Evolutionary conservation across 2,113 vertebrate genomes (phyloP).

Genomic region (Centropus bengalensis): DNA sequence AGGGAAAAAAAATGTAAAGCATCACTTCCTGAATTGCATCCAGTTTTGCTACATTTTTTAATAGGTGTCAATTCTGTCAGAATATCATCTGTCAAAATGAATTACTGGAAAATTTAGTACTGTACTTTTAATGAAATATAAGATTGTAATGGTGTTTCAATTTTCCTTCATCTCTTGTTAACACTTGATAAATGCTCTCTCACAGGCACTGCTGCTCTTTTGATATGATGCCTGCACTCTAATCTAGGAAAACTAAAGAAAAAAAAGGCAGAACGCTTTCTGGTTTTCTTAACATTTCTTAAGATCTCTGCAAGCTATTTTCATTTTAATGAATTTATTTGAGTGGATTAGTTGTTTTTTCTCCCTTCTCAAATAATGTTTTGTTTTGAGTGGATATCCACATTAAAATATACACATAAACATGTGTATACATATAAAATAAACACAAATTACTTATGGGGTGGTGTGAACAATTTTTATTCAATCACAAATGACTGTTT

Average conservation of each 20-base stretch:
- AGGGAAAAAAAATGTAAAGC: neutral
- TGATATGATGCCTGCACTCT: neutral
- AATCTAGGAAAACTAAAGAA: neutral
- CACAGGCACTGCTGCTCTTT: neutral
- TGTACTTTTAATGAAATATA: conserved; percentile 24
- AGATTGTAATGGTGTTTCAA: conserved; percentile 25
- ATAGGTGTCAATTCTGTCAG: conserved; percentile 12
- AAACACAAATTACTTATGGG: neutral
- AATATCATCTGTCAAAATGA: conserved; percentile 50
- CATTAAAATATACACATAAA: neutral
- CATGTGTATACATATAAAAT: neutral
- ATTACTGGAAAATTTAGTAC: conserved; percentile 32
- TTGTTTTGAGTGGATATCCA: neutral
- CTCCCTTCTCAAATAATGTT: neutral
- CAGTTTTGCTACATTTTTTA: conserved; percentile 40
- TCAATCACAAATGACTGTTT: neutral
- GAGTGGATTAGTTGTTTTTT: neutral
- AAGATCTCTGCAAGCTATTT: neutral
- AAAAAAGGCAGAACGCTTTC: neutral
- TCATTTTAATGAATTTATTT: neutral
- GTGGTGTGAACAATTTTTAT: neutral
- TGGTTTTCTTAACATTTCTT: neutral
- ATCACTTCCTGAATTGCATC: conserved; percentile 30
- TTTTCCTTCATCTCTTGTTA: conserved; percentile 26
- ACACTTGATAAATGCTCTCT: conserved; percentile 42